phyloP scores from a whole-genome alignment of 2,888 invertebrate genomes.

The Phragmatobia fuliginosa region DNA sequence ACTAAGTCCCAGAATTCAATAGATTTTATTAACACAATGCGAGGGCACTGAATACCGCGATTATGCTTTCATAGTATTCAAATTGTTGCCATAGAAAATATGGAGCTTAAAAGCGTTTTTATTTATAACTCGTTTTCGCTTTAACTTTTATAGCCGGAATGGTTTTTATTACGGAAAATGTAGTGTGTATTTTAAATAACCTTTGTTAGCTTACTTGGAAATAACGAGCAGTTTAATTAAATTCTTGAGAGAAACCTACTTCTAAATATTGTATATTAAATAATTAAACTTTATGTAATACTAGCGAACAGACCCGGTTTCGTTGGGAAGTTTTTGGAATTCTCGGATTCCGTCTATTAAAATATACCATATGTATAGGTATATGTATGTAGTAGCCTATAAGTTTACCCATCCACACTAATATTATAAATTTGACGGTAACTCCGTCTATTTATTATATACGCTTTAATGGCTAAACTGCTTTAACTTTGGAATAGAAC shows the following conservation, averaged over 20 bases:
- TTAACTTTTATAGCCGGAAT: background rate
- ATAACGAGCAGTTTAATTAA: background rate
- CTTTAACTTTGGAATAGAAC: no score
- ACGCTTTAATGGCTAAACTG: no score
- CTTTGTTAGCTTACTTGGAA: background rate
- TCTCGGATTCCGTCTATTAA: no score
- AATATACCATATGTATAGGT: no score
- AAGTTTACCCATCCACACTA: no score
- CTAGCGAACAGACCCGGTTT: no score
- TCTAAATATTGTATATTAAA: no score
- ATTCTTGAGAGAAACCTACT: background rate
- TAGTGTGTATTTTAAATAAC: background rate
- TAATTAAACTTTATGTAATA: no score
- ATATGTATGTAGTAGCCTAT: no score
- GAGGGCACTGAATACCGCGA: constrained; percentile 28
- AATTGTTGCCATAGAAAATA: background rate
- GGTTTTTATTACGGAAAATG: background rate
- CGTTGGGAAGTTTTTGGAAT: no score
- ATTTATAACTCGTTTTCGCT: background rate
- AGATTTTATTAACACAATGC: constrained; percentile 39
- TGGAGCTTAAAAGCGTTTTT: background rate
- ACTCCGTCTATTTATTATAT: no score
- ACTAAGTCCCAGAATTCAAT: constrained; percentile 40
- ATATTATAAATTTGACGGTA: no score
- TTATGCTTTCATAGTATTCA: constrained; percentile 20